Evolutionary conservation across 64 coral and sea anemone species (phyloP), one percentile per base, ranked within the genome.

Genomic region (Stichodactyla helianthus): DNA sequence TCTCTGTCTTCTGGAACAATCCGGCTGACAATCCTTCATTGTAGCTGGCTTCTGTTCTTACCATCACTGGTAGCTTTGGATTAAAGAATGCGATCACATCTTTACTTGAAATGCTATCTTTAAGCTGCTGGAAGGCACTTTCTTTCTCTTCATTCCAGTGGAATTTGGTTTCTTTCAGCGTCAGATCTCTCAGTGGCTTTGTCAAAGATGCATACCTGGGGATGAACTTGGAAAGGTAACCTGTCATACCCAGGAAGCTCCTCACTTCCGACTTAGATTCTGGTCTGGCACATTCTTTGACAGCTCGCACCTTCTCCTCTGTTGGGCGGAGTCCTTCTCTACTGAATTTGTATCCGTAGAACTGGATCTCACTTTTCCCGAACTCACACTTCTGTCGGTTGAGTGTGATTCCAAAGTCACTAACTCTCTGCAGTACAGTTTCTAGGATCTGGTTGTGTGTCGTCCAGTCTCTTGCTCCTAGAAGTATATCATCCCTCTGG

Each of bases 371-470:
- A 53, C 89, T 83, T 50, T 65, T 89, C 50, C 50, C 77, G 51
- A 95, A 95, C 68, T 86, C 10, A 5, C 84, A 84, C 84, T 89
- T 95, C 59, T 92, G 90, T 92, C 55, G 14, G 59, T 91, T 94
- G 16, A 94, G 84, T 77, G 86, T 88, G 13, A 91, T 71, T 14
- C 85, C 58, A 7, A 82, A 35, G 14, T 87, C 59, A n/a, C 53
- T 92, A 8, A 56, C 84, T 86, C 76, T 52, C n/a, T 86, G 84
- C 9, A 86, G 84, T 0, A 92, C 83, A 7, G 87, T 95, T 77
- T 53, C 17, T 44, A 93, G 55, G 57, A 71, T 54, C 74, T 93
- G 50, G 14, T 13, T 65, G 71, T 93, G 87, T 51, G 88, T 86
- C 61, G 31, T 50, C 22, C 82, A 74, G 16, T 85, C 79, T 87